phyloP scores from a whole-genome alignment of 2,888 invertebrate species.

The Nephrotoma appendiculata region DNA sequence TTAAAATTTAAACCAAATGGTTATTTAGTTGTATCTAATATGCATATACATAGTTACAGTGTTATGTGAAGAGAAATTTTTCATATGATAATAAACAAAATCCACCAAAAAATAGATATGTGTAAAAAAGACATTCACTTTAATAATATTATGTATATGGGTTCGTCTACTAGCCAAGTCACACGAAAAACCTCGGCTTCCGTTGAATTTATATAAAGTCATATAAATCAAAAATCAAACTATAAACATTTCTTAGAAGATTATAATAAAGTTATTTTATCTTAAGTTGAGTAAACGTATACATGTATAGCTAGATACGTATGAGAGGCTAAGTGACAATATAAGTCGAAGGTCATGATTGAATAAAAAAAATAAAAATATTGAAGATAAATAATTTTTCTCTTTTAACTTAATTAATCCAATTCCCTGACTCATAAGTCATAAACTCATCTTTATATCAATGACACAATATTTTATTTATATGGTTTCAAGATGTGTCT shows the following conservation, averaged over 20 bases:
- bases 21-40: background rate
- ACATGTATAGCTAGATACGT: background rate
- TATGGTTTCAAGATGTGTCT: background rate
- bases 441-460: background rate
- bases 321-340: background rate
- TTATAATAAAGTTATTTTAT: background rate
- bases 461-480: background rate
- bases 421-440: background rate
- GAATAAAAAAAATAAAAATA: background rate
- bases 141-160: background rate
- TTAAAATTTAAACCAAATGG: conserved; percentile 2
- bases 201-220: background rate
- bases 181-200: background rate
- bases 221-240: background rate
- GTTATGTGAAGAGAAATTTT: background rate
- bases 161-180: background rate
- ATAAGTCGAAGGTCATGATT: background rate
- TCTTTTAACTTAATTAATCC: background rate
- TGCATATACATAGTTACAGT: background rate
- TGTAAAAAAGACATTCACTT: no score
- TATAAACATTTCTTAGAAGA: background rate
- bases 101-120: background rate
- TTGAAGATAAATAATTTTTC: background rate
- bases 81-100: background rate
- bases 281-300: background rate